A percentile compares a stretch with the other conserved stretches of the same genome.
These are phyloP conservation scores for Dione juno DNA, from an alignment of 2,888 invertebrate species.

Conservation along the genomic window DNA sequence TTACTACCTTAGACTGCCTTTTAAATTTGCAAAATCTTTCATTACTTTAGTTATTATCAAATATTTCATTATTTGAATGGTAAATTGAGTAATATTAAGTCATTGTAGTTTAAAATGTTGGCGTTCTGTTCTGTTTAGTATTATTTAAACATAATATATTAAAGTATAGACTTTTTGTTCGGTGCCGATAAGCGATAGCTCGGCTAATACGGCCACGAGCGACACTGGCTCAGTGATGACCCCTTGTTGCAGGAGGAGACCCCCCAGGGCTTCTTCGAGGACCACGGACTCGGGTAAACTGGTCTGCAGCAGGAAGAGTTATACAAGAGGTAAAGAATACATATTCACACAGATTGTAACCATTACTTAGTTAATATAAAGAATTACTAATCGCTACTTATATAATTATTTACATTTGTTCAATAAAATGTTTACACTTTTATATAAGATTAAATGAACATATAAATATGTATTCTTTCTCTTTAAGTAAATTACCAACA, in stretches of 20 bases:
- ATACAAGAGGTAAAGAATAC: constrained; percentile 32
- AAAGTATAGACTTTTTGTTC: constrained; percentile 9
- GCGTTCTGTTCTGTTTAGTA: neutral
- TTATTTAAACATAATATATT: neutral
- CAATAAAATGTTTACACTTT: constrained; percentile 5
- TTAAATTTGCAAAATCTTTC: constrained; percentile 8
- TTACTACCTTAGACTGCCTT: constrained; percentile 21
- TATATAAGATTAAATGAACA: constrained; percentile 7
- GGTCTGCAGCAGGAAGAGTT: neutral
- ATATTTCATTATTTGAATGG: neutral
- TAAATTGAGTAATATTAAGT: neutral
- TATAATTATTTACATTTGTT: constrained; percentile 22
- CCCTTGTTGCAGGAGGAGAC: constrained; percentile 98
- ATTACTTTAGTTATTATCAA: neutral
- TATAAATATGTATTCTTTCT: constrained; percentile 35
- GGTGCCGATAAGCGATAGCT: constrained; percentile 65
- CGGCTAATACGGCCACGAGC: constrained; percentile 81
- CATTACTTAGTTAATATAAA: neutral
- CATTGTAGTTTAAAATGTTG: neutral
- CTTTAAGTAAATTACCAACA: constrained; percentile 10
- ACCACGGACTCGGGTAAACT: constrained; percentile 96
- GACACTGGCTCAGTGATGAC: constrained; percentile 79
- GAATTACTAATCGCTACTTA: constrained; percentile 1
- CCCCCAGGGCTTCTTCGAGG: constrained; percentile 99
- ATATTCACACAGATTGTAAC: constrained; percentile 17